A percentile compares a stretch with the other conserved stretches of the same genome.
These are phyloP conservation scores for Zaprionus africanus DNA, from an alignment of 1,140 invertebrate genomes.

Conservation along the genomic window DNA sequence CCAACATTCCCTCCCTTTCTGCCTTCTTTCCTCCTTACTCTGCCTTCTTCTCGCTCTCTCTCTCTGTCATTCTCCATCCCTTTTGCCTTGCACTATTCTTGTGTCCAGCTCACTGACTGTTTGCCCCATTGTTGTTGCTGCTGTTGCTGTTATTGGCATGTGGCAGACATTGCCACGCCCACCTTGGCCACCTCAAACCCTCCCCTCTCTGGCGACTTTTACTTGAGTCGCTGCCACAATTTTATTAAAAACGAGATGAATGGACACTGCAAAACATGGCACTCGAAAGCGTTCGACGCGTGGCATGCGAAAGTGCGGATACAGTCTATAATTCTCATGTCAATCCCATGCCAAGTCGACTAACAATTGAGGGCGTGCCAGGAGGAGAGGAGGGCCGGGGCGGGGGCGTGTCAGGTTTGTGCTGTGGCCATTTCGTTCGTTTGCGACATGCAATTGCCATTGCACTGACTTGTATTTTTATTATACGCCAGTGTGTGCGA, in stretches of 20 bases:
- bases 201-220: slow-evolving; percentile 4
- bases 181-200: slow-evolving; percentile 1
- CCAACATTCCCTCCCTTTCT: slow-evolving; percentile 9
- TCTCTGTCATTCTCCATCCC: slow-evolving; percentile 13
- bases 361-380: not conserved
- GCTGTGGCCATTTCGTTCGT: slow-evolving; percentile 39
- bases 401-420: not conserved
- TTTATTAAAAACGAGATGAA: slow-evolving; percentile 80
- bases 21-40: no score
- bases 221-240: slow-evolving; percentile 49
- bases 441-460: slow-evolving; percentile 59
- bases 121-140: slow-evolving; percentile 17
- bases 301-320: slow-evolving; percentile 19
- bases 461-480: slow-evolving; percentile 70
- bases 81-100: not conserved
- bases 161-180: slow-evolving; percentile 40
- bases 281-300: slow-evolving; percentile 19
- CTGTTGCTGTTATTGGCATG: slow-evolving; percentile 48
- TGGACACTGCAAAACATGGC: slow-evolving; percentile 62
- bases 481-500: slow-evolving; percentile 39
- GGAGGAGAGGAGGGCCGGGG: not conserved
- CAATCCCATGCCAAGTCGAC: slow-evolving; percentile 22
- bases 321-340: slow-evolving; percentile 30
- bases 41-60: not conserved
- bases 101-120: slow-evolving; percentile 38